phyloP scores from a whole-genome alignment of 2,113 vertebrate species.

The Chamaetylas fuelleborni region DNA sequence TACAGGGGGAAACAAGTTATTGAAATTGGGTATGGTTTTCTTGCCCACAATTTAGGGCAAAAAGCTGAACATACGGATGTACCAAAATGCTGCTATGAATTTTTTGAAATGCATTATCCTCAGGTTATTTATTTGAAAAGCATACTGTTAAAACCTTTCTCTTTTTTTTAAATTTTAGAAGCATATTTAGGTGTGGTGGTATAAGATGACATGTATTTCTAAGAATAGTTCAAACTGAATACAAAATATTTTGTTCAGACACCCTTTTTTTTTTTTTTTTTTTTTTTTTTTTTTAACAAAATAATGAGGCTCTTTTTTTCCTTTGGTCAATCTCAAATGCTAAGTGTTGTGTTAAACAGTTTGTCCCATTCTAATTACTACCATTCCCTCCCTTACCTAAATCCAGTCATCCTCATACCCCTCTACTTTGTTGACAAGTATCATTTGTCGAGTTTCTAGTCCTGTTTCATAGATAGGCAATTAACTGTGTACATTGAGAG shows the following conservation, averaged over 20 bases:
- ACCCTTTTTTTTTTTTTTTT: neutral
- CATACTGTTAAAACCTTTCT: neutral
- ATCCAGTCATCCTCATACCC: neutral
- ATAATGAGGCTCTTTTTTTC: neutral
- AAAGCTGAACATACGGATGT: neutral
- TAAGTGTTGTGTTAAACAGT: neutral
- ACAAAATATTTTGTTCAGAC: neutral
- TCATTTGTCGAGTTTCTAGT: constrained; percentile 5
- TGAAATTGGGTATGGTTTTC: neutral
- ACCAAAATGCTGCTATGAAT: neutral
- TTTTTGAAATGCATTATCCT: neutral
- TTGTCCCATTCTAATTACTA: neutral
- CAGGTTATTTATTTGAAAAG: neutral
- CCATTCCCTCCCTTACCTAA: neutral
- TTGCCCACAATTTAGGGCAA: neutral
- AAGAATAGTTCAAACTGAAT: neutral
- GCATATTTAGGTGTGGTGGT: neutral
- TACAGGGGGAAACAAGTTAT: neutral
- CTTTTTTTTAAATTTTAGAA: neutral
- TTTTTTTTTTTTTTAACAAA: neutral
- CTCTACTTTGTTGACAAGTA: neutral
- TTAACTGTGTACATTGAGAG: neutral
- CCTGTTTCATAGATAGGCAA: neutral
- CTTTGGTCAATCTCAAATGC: neutral
- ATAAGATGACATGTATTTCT: neutral